Percentiles rank a stretch among this genome's conserved stretches.
These are phyloP conservation scores for Romanogobio albipinnatus DNA, from an alignment of 2,113 vertebrate genomes.

Conservation along the genomic window DNA sequence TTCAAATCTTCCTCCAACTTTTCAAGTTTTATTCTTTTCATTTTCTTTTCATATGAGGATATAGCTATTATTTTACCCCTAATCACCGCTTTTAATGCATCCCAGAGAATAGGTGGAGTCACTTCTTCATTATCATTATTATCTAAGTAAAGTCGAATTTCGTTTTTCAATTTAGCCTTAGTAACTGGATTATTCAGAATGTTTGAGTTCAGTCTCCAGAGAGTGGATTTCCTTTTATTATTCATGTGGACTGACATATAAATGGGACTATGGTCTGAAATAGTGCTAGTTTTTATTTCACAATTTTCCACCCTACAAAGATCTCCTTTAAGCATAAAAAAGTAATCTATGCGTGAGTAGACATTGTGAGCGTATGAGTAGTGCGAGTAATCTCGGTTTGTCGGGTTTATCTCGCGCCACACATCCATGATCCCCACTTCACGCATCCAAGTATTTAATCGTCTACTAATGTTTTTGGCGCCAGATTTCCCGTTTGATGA, in stretches of 20 bases:
- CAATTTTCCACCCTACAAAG: constrained; percentile 14
- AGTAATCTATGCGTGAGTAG: not conserved
- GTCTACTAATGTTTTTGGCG: not conserved
- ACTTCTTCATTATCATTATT: not conserved
- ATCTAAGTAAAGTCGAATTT: too few relatives aligned
- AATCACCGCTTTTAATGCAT: not conserved
- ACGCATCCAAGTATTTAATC: too few relatives aligned
- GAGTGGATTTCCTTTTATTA: not conserved
- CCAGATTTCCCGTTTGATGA: too few relatives aligned
- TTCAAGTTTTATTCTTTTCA: not conserved
- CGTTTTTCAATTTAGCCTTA: too few relatives aligned
- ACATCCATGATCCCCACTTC: too few relatives aligned
- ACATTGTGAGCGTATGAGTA: not conserved
- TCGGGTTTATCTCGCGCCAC: too few relatives aligned
- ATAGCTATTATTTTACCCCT: not conserved
- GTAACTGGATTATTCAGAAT: constrained; percentile 13
- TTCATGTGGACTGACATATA: not conserved
- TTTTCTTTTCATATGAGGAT: constrained; percentile 15
- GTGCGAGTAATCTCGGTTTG: not conserved
- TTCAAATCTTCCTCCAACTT: constrained; percentile 1
- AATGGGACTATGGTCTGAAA: not conserved
- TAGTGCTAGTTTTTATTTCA: not conserved
- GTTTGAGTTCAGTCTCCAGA: constrained; percentile 26
- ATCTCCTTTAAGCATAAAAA: constrained; percentile 24
- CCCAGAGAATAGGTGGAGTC: constrained; percentile 5